Evolutionary conservation across 2,888 invertebrate genomes (phyloP), one percentile per base, ranked within the genome.

Genomic region (Chydorus sphaericus): DNA sequence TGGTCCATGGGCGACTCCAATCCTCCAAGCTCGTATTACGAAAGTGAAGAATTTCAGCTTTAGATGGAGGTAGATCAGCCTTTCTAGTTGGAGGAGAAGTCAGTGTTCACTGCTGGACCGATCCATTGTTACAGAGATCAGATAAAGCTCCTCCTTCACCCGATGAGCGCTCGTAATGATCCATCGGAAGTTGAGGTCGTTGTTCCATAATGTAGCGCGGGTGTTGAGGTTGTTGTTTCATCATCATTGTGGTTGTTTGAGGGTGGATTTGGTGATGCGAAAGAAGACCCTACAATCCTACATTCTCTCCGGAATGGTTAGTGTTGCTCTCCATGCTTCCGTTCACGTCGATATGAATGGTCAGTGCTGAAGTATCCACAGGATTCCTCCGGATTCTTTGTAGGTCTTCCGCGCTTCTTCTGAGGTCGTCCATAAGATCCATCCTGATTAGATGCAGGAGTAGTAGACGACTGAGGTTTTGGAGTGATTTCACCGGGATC

Each of bases 1-100:
- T 90, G 90, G 73, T 90, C 89, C 61, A 90, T 89, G 50, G 90
- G 75, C 39, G 88, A 89, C 70, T 90, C 89, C 49, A 90, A 75
- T 20, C 89, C 90, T 18, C 88, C 11, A 67, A 59, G 48, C 65
- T 66, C 59, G 38, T 10, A 16, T 10, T 18, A n/a, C 11, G 56
- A 33, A 30, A 56, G 48, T 39, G 55, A 23, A 56, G 49, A 26
- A 44, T 50, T 37, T 28, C 23, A 48, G 37, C 23, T 30, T 28
- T 33, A 54, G 23, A 56, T 57, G 26, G 55, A 48, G 36, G 56
- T 58, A 33, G 58, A 52, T 31, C 57, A 48, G 29, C 50, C 55
- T 37, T 33, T 28, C 48, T 26, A 16, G 16, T 55, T 18, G 20
- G 44, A 44, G 44, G 44, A 10, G 44, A 44, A 14, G 44, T 16